phyloP scores from a whole-genome alignment of 2,888 invertebrate species.

The Parelbella ahira region DNA sequence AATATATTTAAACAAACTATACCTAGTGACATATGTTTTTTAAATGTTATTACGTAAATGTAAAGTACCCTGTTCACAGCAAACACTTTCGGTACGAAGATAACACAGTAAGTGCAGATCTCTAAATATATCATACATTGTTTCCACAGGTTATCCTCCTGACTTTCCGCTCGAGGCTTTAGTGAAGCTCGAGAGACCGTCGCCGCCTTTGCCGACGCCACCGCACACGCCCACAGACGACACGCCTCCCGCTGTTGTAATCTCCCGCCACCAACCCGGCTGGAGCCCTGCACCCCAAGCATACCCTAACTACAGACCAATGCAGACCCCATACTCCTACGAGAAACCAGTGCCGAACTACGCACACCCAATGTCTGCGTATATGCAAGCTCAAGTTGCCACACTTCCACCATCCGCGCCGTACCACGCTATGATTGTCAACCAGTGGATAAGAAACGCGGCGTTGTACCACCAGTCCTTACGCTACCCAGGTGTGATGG shows the following conservation, averaged over 20 bases:
- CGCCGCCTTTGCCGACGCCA: slow-evolving; percentile 84
- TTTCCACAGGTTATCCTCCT: too few relatives aligned
- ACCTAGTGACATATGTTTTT: too few relatives aligned
- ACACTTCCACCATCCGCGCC: slow-evolving; percentile 69
- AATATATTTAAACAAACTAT: too few relatives aligned
- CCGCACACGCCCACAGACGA: slow-evolving; percentile 87
- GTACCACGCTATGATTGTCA: slow-evolving; percentile 83
- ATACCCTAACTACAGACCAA: slow-evolving; percentile 59
- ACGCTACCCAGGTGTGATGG: slow-evolving; percentile 70
- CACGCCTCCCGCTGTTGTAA: slow-evolving; percentile 72
- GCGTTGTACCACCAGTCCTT: slow-evolving; percentile 83
- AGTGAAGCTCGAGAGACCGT: slow-evolving; percentile 82
- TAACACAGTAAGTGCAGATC: too few relatives aligned
- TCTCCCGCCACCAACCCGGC: slow-evolving; percentile 61
- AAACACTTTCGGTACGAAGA: too few relatives aligned
- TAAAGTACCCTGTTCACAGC: too few relatives aligned
- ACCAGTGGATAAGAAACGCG: slow-evolving; percentile 87
- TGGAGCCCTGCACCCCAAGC: slow-evolving; percentile 59
- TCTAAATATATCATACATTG: too few relatives aligned
- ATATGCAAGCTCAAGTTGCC: slow-evolving; percentile 72
- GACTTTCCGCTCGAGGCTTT: slow-evolving; percentile 80
- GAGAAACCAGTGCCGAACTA: slow-evolving; percentile 62
- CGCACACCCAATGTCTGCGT: slow-evolving; percentile 66
- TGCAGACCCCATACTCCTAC: slow-evolving; percentile 65
- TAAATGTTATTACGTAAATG: too few relatives aligned